These are phyloP conservation scores for Coleophora flavipennella DNA, from an alignment of 2,888 invertebrate species.

Conservation along the genomic window DNA sequence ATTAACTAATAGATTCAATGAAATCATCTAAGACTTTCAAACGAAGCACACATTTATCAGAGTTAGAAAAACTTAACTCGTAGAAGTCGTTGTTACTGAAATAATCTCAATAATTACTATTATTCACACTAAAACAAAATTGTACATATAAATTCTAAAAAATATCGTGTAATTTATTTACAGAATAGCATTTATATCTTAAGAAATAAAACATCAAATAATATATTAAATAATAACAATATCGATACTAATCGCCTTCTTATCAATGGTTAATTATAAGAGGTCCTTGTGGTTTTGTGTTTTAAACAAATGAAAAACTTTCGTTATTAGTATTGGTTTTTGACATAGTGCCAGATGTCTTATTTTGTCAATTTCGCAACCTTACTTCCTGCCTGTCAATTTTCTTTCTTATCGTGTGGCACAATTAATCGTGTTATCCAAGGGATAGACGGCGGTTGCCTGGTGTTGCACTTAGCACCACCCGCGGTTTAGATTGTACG, in stretches of 20 bases:
- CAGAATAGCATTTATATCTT: constrained; percentile 67
- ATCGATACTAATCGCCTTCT: constrained; percentile 71
- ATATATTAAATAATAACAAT: constrained; percentile 73
- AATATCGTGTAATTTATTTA: constrained; percentile 60
- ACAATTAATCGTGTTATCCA: too few relatives aligned
- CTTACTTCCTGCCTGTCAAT: too few relatives aligned
- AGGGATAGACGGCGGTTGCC: too few relatives aligned
- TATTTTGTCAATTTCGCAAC: too few relatives aligned
- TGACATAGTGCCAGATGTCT: constrained; percentile 36
- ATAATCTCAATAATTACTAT: constrained; percentile 59
- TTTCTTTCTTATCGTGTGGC: too few relatives aligned
- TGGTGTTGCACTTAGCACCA: too few relatives aligned
- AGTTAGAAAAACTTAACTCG: constrained; percentile 4
- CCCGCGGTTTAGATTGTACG: too few relatives aligned
- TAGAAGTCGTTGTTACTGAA: constrained; percentile 43
- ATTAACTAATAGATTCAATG: constrained; percentile 24
- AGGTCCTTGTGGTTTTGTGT: constrained; percentile 69
- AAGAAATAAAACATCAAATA: constrained; percentile 69
- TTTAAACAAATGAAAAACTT: background rate
- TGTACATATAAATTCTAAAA: constrained; percentile 68
- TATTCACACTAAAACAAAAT: constrained; percentile 71
- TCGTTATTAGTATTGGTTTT: constrained; percentile 7
- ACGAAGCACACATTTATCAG: constrained; percentile 46
- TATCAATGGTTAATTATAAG: constrained; percentile 73
- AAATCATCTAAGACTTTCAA: constrained; percentile 46